Base-by-base conservation (phyloP, 2,797 vertebrate species). In the Acropternis orthonyx region DNA sequence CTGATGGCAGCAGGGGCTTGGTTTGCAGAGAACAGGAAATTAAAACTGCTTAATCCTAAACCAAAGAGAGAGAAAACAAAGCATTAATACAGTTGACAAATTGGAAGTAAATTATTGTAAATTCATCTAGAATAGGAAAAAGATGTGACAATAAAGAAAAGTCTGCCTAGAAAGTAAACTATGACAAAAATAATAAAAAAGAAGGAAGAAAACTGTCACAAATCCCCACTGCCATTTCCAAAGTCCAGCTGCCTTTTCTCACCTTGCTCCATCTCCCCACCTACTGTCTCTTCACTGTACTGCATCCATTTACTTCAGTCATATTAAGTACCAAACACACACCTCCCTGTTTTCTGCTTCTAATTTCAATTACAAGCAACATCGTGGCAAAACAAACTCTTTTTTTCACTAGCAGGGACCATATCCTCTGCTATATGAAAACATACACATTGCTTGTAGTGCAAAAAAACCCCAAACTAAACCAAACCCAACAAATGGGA, bases 1-100 rank as follows among this genome's bases (percentile, higher is more conserved):
- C 97, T 91, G 59, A 98, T 27, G 27, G 97, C 66, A 63, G 97
- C 93, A 10, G 98, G 65, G 12, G 93, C 36, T 81, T 98, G 98
- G 56, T 96, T 97, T 43, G 98, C 94, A 30, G 99, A 95, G 37
- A 99, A 92, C 65, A 99, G 97, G 95, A 99, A 98, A 95, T 98
- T 98, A 55, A 99, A 97, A 85, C 97, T 96, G 91, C 98, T 98
- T 88, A 99, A 92, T 94, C 98, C 99, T 99, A 97, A 89, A 97
- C 77, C 48, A 93, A 88, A 93, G 91, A 89, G 27, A 93, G 74
- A 93, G 63, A 93, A 92, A 77, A 22, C 19, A 75, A 89, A 72
- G 48, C 21, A 49, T 88, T 92, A 79, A 74, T 74, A 71, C 37
- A 72, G 46, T 23, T 56, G n/a, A 71, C 43, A 91, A 94, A 66